Conservation (phyloP, 2,113 vertebrate species). For the Hylia prasina region DNA sequence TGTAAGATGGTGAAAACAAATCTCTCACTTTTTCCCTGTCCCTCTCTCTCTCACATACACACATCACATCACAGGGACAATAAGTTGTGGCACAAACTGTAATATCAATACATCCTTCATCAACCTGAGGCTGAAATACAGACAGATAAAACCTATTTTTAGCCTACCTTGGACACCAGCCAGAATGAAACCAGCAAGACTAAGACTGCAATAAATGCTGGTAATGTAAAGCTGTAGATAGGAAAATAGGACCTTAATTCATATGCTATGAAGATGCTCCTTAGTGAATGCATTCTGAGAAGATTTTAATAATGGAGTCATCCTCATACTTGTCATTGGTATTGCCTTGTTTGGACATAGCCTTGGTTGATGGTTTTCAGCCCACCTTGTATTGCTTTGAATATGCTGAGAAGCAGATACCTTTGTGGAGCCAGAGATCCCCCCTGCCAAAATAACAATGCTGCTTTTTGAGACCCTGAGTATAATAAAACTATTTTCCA, state of each 20-base stretch:
- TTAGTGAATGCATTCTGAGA: neutral
- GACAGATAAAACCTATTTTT: slow-evolving; percentile 42
- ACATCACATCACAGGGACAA: slow-evolving; percentile 38
- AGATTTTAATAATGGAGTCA: neutral
- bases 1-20: neutral
- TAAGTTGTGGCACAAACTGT: slow-evolving; percentile 41
- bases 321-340: neutral
- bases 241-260: slow-evolving; percentile 28
- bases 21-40: neutral
- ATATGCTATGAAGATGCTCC: neutral
- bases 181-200: slow-evolving; percentile 78
- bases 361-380: neutral
- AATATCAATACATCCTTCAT: slow-evolving; percentile 71
- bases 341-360: neutral
- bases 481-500: neutral
- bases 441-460: neutral
- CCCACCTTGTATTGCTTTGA: neutral
- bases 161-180: slow-evolving; percentile 54
- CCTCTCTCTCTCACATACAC: neutral
- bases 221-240: neutral
- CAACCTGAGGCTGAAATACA: slow-evolving; percentile 58
- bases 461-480: neutral
- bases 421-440: neutral
- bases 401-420: neutral
- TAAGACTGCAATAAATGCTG: slow-evolving; percentile 72